phyloP scores from a whole-genome alignment of 2,797 vertebrate genomes.

The Emydoidea blandingii region DNA sequence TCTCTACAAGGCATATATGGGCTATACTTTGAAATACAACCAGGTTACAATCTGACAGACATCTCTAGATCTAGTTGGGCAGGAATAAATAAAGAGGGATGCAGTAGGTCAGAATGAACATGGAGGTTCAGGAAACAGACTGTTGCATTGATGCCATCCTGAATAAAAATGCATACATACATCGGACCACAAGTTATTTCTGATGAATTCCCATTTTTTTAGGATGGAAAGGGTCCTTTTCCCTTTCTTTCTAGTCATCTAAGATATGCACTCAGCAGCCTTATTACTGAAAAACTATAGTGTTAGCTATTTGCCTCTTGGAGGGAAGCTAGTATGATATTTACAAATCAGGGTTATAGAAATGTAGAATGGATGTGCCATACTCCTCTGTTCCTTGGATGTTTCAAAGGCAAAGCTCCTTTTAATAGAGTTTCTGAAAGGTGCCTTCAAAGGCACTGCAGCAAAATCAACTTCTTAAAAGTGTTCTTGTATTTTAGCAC shows the following conservation, averaged over 20 bases:
- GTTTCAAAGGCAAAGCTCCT: not conserved
- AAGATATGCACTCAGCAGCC: not conserved
- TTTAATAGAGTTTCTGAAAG: not conserved
- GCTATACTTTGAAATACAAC: accelerated
- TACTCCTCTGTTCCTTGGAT: not conserved
- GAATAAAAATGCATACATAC: not conserved
- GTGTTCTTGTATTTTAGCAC: not conserved
- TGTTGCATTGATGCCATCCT: not conserved
- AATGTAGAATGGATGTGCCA: not conserved
- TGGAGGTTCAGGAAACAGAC: not conserved
- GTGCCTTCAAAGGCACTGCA: not conserved
- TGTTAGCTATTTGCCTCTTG: not conserved
- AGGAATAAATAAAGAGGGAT: not conserved
- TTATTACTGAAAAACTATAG: not conserved
- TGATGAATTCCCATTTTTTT: not conserved
- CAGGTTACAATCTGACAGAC: not conserved
- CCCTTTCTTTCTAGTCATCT: not conserved
- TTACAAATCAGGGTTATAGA: constrained; percentile 9
- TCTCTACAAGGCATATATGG: not conserved
- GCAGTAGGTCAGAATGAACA: accelerated
- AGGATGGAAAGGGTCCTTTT: not conserved
- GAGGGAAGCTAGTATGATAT: not conserved
- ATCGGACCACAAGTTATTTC: not conserved
- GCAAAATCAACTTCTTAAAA: not conserved
- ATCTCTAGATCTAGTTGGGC: not conserved